Evolutionary conservation across 2,113 vertebrate genomes (phyloP), one percentile per base, ranked within the genome.

Genomic region (Rhizomys pruinosus): DNA sequence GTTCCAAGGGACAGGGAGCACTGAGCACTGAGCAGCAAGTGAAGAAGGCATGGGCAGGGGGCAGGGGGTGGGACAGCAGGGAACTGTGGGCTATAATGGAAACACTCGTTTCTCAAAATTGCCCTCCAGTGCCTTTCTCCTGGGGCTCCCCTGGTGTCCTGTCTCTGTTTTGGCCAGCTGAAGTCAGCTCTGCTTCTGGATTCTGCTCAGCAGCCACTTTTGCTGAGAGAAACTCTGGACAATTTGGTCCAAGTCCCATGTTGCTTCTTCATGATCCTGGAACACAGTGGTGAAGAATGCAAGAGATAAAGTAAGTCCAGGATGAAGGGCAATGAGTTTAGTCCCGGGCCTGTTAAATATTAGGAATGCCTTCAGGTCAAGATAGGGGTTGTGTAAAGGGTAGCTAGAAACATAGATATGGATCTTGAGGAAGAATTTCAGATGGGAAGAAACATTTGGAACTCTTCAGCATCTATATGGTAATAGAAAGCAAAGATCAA

Each of bases 401-500:
- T 59, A 84, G 29, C 20, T 66, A 15, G 12, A 92, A 90, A 76
- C 57, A 55, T 12, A 63, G 29, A 85, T 29, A 47, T 4, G 37
- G 59, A 59, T 39, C 64, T 1, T 77, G 9, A 73, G 79, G 66
- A 91, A 37, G 76, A 73, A 93, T 52, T 90, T 86, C 77, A 79
- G 61, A 37, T 20, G 34, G 11, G 73, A 55, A 68, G 63, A 86
- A 91, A 68, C 84, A 81, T 52, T 22, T 81, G 86, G 52, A 69
- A 84, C 52, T 64, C 66, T 32, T 81, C 7, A 77, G 55, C 47
- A 25, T 61, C 20, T 27, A 74, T 27, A 68, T 59, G 57, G 23
- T 27, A 52, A 66, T 11, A 87, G 42, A 94, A 86, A 92, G 79
- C 37, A 80, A 86, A 84, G 37, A 71, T 16, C 61, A 80, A 93